A percentile compares a stretch with the other conserved stretches of the same genome.
These are phyloP conservation scores for Phainopepla nitens DNA, from an alignment of 2,113 vertebrate species.

Conservation along the genomic window DNA sequence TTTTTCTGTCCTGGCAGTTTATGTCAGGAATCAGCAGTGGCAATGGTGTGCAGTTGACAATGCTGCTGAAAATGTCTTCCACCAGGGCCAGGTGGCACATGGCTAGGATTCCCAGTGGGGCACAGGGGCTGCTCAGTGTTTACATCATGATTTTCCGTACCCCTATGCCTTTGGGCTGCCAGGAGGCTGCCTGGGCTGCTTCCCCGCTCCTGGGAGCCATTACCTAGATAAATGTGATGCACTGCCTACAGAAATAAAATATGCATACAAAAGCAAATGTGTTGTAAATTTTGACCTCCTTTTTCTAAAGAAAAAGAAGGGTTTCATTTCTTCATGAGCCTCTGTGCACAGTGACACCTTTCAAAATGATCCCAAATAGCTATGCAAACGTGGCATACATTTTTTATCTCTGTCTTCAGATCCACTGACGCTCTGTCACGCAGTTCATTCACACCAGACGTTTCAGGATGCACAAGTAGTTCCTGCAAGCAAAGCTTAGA, in stretches of 20 bases:
- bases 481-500: background rate
- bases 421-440: background rate
- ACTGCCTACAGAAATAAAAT: background rate
- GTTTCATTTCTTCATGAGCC: background rate
- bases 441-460: slow-evolving; percentile 1
- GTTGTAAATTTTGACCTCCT: slow-evolving; percentile 41
- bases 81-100: background rate
- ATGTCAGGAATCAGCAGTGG: background rate
- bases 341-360: background rate
- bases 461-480: background rate
- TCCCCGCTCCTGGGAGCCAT: background rate
- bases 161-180: background rate
- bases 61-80: background rate
- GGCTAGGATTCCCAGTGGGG: background rate
- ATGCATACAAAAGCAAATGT: background rate
- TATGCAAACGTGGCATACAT: background rate
- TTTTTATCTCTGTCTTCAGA: slow-evolving; percentile 24
- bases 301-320: background rate
- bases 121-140: slow-evolving; percentile 1
- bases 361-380: background rate
- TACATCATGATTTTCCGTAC: background rate
- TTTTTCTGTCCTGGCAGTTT: background rate
- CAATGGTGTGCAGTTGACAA: background rate
- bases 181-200: background rate
- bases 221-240: background rate